Evolutionary conservation across 2,113 vertebrate genomes (phyloP).

Genomic region (Myrmophylax atrothorax): DNA sequence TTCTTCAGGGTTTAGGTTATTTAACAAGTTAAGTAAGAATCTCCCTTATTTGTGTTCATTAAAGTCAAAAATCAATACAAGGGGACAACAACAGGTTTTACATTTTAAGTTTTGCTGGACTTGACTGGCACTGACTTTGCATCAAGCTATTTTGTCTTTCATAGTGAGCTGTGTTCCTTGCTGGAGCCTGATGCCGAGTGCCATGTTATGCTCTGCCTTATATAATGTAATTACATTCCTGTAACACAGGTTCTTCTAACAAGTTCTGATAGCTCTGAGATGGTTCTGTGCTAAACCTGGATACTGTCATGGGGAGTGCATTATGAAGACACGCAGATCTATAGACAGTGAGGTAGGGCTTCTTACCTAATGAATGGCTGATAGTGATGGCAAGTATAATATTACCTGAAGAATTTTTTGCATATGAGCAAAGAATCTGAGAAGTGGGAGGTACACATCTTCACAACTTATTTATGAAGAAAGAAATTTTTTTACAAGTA

Average conservation of each 20-base stretch:
- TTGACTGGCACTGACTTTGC: background rate
- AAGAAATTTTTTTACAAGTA: background rate
- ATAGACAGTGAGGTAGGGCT: background rate
- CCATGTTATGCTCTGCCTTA: background rate
- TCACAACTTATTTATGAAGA: background rate
- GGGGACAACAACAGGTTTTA: background rate
- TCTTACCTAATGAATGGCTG: background rate
- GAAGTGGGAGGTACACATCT: background rate
- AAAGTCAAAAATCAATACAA: background rate
- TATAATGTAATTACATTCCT: background rate
- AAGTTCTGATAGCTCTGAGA: background rate
- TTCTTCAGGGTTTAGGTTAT: background rate
- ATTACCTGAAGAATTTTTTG: background rate
- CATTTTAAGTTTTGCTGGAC: background rate
- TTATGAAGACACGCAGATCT: background rate
- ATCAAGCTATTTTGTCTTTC: background rate
- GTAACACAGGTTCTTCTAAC: background rate
- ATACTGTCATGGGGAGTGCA: accelerated
- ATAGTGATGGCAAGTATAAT: background rate
- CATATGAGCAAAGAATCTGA: background rate
- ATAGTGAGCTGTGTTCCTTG: background rate
- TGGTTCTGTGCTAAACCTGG: background rate
- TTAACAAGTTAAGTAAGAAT: background rate
- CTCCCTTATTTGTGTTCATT: background rate
- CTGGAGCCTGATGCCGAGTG: background rate